Percentiles rank a stretch among this genome's conserved stretches.
Evolutionary conservation across 2,113 vertebrate genomes (phyloP).

Genomic region (Gallinago media): DNA sequence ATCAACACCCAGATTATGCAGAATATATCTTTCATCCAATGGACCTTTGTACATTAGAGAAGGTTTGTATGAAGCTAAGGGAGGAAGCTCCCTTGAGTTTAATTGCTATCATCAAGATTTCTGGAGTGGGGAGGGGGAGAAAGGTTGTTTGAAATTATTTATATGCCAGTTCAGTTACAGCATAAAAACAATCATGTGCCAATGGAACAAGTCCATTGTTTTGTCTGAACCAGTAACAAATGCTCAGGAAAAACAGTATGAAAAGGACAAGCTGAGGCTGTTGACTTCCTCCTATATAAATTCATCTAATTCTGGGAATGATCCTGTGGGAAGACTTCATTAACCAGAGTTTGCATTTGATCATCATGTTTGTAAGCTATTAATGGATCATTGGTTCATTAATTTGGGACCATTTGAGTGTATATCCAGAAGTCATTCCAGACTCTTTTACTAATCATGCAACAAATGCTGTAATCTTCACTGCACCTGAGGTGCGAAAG

Average conservation of each 20-base stretch:
- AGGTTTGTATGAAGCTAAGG: conserved; percentile 81
- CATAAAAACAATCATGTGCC: neutral
- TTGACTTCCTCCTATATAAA: neutral
- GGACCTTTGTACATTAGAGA: conserved; percentile 97
- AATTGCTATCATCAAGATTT: neutral
- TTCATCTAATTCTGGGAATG: neutral
- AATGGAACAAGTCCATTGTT: neutral
- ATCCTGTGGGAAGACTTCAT: neutral
- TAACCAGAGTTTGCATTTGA: neutral
- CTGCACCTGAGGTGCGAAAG: neutral
- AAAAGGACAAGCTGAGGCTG: neutral
- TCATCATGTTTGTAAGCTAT: neutral
- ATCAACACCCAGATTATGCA: conserved; percentile 97
- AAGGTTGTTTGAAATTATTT: neutral
- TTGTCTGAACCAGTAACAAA: neutral
- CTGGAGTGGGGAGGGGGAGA: neutral
- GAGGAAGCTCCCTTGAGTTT: neutral
- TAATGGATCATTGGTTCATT: neutral
- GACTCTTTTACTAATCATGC: neutral
- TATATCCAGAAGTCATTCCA: neutral
- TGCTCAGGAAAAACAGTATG: neutral
- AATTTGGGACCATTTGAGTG: neutral
- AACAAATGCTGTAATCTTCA: neutral
- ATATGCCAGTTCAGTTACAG: neutral
- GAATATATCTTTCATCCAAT: conserved; percentile 99